Evolutionary conservation across 2,888 invertebrate genomes (phyloP).

Genomic region (Macaria liturata): DNA sequence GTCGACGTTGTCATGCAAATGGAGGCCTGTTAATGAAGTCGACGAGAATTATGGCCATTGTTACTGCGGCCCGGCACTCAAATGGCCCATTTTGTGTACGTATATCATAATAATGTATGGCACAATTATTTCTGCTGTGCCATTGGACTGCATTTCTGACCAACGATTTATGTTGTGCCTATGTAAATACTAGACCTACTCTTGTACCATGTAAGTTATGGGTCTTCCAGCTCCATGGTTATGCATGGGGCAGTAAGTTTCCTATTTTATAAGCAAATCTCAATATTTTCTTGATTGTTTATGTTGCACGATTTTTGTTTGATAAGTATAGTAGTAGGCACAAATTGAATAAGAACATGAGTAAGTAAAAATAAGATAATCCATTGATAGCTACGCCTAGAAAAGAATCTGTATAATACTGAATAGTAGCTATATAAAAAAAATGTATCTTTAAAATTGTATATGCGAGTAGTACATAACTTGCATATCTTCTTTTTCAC

Average conservation of each 20-base stretch:
- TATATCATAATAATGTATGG: constrained; percentile 79
- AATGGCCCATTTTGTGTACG: constrained; percentile 78
- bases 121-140: constrained; percentile 66
- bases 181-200: constrained; percentile 37
- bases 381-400: too few relatives aligned
- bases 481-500: too few relatives aligned
- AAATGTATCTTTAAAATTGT: too few relatives aligned
- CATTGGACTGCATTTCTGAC: constrained; percentile 65
- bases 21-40: constrained; percentile 82
- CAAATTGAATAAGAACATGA: too few relatives aligned
- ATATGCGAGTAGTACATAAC: too few relatives aligned
- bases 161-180: constrained; percentile 48
- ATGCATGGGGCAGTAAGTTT: constrained; percentile 18
- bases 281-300: constrained; percentile 11
- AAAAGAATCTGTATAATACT: too few relatives aligned
- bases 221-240: constrained; percentile 8
- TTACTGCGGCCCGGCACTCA: constrained; percentile 72
- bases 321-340: too few relatives aligned
- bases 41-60: constrained; percentile 81
- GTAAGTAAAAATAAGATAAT: too few relatives aligned
- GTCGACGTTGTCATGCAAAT: constrained; percentile 79
- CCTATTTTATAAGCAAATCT: constrained; percentile 11
- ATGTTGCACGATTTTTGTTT: background rate
- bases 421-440: too few relatives aligned
- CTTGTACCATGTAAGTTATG: constrained; percentile 26